Conservation (phyloP, 1,140 invertebrate species). For the Hesperophylax magnus region DNA sequence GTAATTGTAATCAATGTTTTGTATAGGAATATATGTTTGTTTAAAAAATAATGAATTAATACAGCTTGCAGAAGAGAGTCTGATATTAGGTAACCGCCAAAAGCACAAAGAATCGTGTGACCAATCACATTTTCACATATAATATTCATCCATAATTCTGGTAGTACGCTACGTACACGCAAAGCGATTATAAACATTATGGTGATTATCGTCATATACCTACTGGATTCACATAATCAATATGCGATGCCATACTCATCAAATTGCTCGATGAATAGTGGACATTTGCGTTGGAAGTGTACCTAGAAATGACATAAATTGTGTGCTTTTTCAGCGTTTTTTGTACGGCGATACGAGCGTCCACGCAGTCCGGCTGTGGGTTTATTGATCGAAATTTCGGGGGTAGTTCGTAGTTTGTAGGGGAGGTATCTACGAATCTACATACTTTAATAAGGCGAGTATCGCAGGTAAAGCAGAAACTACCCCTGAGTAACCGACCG, state of each 20-base stretch:
- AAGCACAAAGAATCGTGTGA: too few species aligned
- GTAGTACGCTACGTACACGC: too few species aligned
- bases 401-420: not conserved
- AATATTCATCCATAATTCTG: too few species aligned
- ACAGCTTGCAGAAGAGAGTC: too few species aligned
- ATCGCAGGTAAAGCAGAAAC: too few species aligned
- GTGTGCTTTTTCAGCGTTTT: constrained; percentile 2
- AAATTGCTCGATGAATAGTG: constrained; percentile 10
- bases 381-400: constrained; percentile 23
- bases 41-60: too few species aligned
- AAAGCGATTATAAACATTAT: not conserved
- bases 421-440: too few species aligned
- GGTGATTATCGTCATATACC: not conserved
- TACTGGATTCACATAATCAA: constrained; percentile 10
- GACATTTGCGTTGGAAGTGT: constrained; percentile 16
- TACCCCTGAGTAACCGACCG: not conserved
- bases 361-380: constrained; percentile 21
- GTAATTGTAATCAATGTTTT: too few species aligned
- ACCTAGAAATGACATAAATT: not conserved
- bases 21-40: too few species aligned
- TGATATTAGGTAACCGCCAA: too few species aligned
- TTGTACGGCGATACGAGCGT: not conserved
- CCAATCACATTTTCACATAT: too few species aligned
- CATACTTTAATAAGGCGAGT: too few species aligned
- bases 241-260: constrained; percentile 1